Evolutionary conservation across 2,888 invertebrate species (phyloP).

Genomic region (Eilema griseolum): DNA sequence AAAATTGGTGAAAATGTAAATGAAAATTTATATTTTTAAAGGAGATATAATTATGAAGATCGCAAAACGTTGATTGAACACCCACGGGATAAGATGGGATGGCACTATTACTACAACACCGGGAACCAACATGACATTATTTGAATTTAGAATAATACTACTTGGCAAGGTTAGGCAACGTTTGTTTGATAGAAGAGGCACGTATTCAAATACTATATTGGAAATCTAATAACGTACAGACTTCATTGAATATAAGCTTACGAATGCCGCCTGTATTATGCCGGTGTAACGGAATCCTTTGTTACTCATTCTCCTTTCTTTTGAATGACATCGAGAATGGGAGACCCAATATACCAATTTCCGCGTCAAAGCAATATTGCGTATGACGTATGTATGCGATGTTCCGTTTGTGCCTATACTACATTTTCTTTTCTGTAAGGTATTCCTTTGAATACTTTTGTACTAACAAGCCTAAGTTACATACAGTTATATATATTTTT

Average conservation of each 20-base stretch:
- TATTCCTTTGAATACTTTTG: not conserved
- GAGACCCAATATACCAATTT: constrained; percentile 9
- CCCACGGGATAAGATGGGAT: too few species aligned
- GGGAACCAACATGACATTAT: too few species aligned
- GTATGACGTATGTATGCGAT: constrained; percentile 3
- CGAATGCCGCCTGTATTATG: not conserved
- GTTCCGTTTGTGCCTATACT: not conserved
- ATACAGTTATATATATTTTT: not conserved
- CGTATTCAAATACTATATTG: not conserved
- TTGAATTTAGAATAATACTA: not conserved
- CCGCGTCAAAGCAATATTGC: not conserved
- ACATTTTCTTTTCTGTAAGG: not conserved
- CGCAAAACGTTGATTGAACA: too few species aligned
- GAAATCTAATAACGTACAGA: not conserved
- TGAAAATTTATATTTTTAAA: too few species aligned
- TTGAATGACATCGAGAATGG: not conserved
- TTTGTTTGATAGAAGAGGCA: not conserved
- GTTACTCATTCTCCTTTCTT: not conserved
- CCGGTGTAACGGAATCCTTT: not conserved
- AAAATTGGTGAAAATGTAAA: too few species aligned
- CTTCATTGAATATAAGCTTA: not conserved
- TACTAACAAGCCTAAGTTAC: not conserved
- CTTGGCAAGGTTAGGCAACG: not conserved
- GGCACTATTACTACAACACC: too few species aligned
- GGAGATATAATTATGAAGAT: too few species aligned